Evolutionary conservation across 2,797 vertebrate genomes (phyloP).

Genomic region (Otolemur crassicaudatus): DNA sequence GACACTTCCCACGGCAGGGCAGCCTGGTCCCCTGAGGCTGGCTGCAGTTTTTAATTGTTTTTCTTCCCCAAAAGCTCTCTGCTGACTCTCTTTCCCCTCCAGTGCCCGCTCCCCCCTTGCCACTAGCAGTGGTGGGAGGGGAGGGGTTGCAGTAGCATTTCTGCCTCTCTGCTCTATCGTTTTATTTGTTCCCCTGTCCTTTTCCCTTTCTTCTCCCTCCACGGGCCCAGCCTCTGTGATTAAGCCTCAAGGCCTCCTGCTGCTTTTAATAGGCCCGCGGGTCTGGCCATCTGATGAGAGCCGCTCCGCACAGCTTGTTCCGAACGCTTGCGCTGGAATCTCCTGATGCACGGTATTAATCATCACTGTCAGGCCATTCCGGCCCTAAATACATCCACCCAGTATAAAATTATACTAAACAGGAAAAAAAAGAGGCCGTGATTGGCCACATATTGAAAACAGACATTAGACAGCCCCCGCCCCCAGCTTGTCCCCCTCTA

Average conservation of each 20-base stretch:
- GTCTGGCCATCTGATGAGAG: slow-evolving; percentile 90
- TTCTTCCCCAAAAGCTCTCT: neutral
- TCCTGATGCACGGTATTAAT: slow-evolving; percentile 93
- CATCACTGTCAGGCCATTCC: slow-evolving; percentile 91
- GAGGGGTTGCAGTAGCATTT: neutral
- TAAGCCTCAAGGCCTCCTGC: slow-evolving; percentile 91
- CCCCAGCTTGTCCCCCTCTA: slow-evolving; percentile 1
- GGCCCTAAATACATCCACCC: slow-evolving; percentile 91
- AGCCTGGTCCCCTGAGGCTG: neutral
- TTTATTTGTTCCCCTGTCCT: slow-evolving; percentile 78
- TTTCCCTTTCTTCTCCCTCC: slow-evolving; percentile 82
- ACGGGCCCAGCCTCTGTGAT: slow-evolving; percentile 89
- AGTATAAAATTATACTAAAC: slow-evolving; percentile 86
- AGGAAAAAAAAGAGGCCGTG: slow-evolving; percentile 52
- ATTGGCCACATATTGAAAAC: slow-evolving; percentile 81
- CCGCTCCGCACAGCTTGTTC: slow-evolving; percentile 88
- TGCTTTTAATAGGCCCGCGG: slow-evolving; percentile 91
- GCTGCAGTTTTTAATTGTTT: slow-evolving; percentile 39
- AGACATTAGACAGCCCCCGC: slow-evolving; percentile 67
- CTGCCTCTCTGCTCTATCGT: slow-evolving; percentile 35
- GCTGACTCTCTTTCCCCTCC: neutral
- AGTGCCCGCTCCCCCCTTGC: neutral
- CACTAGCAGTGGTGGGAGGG: neutral
- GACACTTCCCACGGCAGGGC: neutral
- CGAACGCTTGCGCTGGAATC: slow-evolving; percentile 91